These are phyloP conservation scores for Ceyx cyanopectus DNA, from an alignment of 2,113 vertebrate species.

Conservation along the genomic window DNA sequence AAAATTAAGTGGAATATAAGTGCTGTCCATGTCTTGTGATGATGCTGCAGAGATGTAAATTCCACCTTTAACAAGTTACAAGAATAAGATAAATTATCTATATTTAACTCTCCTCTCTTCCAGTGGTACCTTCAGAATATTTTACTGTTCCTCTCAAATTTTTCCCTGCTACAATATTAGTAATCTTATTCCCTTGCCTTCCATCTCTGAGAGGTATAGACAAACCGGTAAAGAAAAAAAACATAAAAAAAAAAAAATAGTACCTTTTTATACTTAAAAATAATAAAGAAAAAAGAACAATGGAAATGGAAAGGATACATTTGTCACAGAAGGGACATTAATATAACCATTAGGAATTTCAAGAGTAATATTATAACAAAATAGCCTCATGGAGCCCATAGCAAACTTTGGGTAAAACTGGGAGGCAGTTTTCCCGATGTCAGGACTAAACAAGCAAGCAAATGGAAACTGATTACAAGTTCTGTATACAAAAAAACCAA, in stretches of 20 bases:
- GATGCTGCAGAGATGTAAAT: slow-evolving; percentile 11
- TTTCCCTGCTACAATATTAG: not conserved
- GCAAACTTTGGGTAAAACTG: not conserved
- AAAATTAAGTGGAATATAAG: slow-evolving; percentile 35
- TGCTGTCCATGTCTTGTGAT: not conserved
- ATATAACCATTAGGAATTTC: too few species aligned
- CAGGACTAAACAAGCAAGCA: not conserved
- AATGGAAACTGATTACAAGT: fast-evolving
- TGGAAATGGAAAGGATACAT: not conserved
- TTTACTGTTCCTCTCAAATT: not conserved
- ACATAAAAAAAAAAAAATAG: not conserved
- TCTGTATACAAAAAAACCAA: not conserved
- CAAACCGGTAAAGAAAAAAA: not conserved
- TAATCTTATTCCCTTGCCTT: not conserved
- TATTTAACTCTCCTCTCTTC: slow-evolving; percentile 24
- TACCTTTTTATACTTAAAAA: not conserved
- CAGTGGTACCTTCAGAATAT: not conserved
- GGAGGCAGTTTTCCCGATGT: not conserved
- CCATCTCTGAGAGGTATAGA: not conserved
- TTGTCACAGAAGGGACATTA: not conserved
- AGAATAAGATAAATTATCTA: slow-evolving; percentile 38
- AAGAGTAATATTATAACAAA: not conserved
- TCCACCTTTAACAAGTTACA: not conserved
- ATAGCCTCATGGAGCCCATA: not conserved
- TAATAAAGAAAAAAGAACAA: not conserved